Conservation (phyloP, 2,888 invertebrate genomes). For the Copidosoma aretas region DNA sequence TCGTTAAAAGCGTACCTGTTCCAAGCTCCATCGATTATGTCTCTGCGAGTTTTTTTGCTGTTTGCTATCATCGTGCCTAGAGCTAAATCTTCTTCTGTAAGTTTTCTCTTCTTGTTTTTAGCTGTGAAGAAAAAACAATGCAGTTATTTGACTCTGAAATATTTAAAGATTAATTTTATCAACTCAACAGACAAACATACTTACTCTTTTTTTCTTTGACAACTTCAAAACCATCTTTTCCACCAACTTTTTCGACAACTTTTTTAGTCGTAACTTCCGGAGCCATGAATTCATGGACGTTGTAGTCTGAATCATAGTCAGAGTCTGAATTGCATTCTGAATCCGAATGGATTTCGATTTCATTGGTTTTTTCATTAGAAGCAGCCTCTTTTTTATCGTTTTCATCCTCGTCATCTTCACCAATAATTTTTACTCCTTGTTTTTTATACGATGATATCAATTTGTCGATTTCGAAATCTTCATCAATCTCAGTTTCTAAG, state of each 20-base stretch:
- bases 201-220: constrained; percentile 69
- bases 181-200: constrained; percentile 33
- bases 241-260: constrained; percentile 54
- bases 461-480: constrained; percentile 84
- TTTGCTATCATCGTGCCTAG: constrained; percentile 89
- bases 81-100: constrained; percentile 88
- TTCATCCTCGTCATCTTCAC: constrained; percentile 47
- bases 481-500: constrained; percentile 82
- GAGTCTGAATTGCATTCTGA: constrained; percentile 61
- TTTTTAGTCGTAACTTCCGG: constrained; percentile 44
- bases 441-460: constrained; percentile 75
- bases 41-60: constrained; percentile 88
- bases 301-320: constrained; percentile 63
- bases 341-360: constrained; percentile 23
- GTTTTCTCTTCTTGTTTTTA: constrained; percentile 69
- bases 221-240: constrained; percentile 73
- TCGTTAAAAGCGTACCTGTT: constrained; percentile 94
- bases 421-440: constrained; percentile 70
- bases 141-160: constrained; percentile 1
- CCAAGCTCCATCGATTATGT: constrained; percentile 90
- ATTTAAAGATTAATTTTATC: neutral
- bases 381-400: constrained; percentile 41
- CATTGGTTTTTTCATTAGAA: constrained; percentile 40
- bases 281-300: constrained; percentile 59
- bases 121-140: neutral